phyloP scores from a whole-genome alignment of 1,140 invertebrate species.

The Drosophila tani region DNA sequence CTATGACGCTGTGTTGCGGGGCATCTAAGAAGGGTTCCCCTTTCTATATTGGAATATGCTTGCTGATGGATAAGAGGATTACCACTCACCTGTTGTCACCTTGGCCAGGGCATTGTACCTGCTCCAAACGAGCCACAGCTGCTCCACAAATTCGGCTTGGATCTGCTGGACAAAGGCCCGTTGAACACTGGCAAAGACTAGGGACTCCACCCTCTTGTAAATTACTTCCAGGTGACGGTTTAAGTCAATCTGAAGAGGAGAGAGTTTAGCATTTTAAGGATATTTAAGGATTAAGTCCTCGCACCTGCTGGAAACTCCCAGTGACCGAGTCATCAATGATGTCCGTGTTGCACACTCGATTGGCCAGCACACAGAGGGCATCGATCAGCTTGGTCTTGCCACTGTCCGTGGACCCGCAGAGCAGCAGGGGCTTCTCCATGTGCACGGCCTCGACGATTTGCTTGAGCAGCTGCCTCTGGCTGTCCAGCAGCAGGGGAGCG shows the following conservation, averaged over 20 bases:
- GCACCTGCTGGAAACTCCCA: slow-evolving; percentile 83
- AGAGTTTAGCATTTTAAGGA: slow-evolving; percentile 84
- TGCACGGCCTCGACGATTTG: slow-evolving; percentile 79
- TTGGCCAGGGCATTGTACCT: slow-evolving; percentile 62
- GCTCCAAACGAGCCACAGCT: slow-evolving; percentile 69
- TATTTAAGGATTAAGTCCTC: neutral
- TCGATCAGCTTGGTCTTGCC: slow-evolving; percentile 84
- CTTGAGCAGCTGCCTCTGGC: slow-evolving; percentile 74
- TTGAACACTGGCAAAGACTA: slow-evolving; percentile 82
- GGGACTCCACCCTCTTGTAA: slow-evolving; percentile 84
- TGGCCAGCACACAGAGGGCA: slow-evolving; percentile 71
- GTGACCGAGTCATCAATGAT: slow-evolving; percentile 84
- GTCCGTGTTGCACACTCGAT: slow-evolving; percentile 76
- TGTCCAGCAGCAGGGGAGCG: slow-evolving; percentile 60
- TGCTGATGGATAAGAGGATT: neutral
- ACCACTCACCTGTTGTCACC: slow-evolving; percentile 52
- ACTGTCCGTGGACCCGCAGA: slow-evolving; percentile 78
- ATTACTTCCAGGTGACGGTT: slow-evolving; percentile 89
- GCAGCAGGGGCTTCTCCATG: slow-evolving; percentile 77
- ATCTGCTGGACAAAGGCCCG: slow-evolving; percentile 60
- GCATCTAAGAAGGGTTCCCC: slow-evolving; percentile 21
- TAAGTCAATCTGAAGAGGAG: slow-evolving; percentile 88
- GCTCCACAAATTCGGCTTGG: slow-evolving; percentile 39
- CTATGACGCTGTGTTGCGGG: slow-evolving; percentile 54
- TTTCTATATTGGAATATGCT: too few species aligned